Base-by-base conservation (phyloP, 2,113 vertebrate species). In the Megatriorchis doriae region DNA sequence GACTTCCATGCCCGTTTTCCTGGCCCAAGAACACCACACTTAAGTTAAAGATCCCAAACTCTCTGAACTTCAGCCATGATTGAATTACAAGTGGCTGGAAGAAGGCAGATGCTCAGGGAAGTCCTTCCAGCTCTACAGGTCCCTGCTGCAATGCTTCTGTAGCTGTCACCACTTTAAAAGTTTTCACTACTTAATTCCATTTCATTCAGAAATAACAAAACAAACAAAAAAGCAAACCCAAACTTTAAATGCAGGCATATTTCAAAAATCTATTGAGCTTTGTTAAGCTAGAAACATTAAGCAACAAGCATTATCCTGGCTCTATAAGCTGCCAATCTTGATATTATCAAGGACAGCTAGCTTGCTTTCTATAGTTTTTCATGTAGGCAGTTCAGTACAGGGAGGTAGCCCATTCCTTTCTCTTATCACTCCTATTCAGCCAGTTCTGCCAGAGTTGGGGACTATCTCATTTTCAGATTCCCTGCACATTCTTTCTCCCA, bases 341-440 rank as follows among this genome's bases (percentile, higher is more conserved):
- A 96, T 97, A 84, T 96, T 93, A 89, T 96, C 91, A 90, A 20
- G 87, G 47, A 36, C 48, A 90, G 71, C 50, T 90, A 92, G 56
- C 26, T 88, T 83, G 53, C 68, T 92, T 91, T 5, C 86, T 63
- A 65, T 66, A 81, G 55, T 85, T 90, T 96, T 89, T 70, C 82
- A 83, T 6, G 2, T 8, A 93, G 56, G 62, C 68, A 94, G 96
- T 88, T 89, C 62, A 93, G 85, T 53, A 88, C 27, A 94, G 27
- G 68, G 72, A 81, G 74, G 77, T 83, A 95, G 74, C 36, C 53
- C 42, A 34, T 93, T 97, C 88, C 94, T 83, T 89, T 92, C 70
- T 50, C 91, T 97, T 96, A 96, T 94, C 96, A 38, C 16, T 95
- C 81, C 74, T 93, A 80, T 95, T 95, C 96, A 96, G n/a, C 36